These are phyloP conservation scores for Pelvicachromis taeniatus DNA, from an alignment of 2,113 vertebrate species.

Conservation along the genomic window DNA sequence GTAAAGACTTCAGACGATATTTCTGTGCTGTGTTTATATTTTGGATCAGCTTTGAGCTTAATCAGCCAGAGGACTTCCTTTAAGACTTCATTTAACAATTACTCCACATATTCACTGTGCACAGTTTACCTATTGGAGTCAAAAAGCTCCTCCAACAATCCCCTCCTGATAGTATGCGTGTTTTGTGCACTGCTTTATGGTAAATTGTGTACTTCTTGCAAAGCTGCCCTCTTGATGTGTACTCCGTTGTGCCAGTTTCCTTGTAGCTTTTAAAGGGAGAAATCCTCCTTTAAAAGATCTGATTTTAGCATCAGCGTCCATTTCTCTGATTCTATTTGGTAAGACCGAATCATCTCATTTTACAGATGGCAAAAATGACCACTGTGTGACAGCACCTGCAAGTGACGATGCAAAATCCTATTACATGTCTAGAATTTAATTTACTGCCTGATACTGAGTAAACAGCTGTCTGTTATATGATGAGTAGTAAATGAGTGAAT, in stretches of 20 bases:
- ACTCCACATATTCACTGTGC: not conserved
- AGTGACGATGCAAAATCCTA: not conserved
- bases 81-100: not conserved
- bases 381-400: not conserved
- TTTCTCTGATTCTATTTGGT: not conserved
- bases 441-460: not conserved
- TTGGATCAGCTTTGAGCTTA: not conserved
- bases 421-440: not conserved
- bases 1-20: not conserved
- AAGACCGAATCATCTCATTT: not conserved
- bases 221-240: not conserved
- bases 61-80: not conserved
- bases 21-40: not conserved
- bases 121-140: not conserved
- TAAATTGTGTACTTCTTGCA: not conserved
- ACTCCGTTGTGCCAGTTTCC: not conserved
- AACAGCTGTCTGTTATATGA: not conserved
- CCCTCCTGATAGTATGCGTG: not conserved
- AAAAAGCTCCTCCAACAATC: not conserved
- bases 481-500: not conserved
- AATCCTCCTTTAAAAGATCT: fast-evolving
- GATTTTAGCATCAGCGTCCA: not conserved
- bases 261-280: not conserved
- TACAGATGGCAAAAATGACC: not conserved
- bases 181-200: not conserved